Evolutionary conservation across 1,140 invertebrate genomes (phyloP), one percentile per base, ranked within the genome.

Genomic region (Rhagoletis pomonella): DNA sequence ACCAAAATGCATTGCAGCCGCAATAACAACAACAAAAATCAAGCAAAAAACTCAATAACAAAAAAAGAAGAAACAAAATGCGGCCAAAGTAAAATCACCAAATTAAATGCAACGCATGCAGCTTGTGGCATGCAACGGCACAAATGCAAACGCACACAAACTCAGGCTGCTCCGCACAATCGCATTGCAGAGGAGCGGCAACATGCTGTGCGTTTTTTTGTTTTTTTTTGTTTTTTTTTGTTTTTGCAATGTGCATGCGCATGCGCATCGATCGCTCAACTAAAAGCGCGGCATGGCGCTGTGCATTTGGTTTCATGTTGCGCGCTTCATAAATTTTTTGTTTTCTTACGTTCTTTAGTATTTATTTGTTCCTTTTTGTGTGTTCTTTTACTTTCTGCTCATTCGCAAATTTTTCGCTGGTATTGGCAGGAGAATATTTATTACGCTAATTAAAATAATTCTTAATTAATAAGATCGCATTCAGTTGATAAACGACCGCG

Each of bases 401-500:
- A 3, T 50, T 19, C 19, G 73, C 73, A n/a, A 58, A 55, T 58
- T 81, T 81, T 81, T 81, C 47, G 44, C 50, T 14, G n/a, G 0
- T 47, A 19, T 81, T 81, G 73, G 73, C 73, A 81, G 73, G 47
- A 50, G 29, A 88, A 91, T 90, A 92, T 92, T 92, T 92, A 92
- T 92, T 91, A 90, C 90, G 88, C 90, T 92, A 92, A 92, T 92
- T 92, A 92, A 92, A 92, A 92, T 92, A 92, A 92, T 92, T 91
- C 91, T 90, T 92, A 92, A 92, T 92, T 92, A 92, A 92, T 92
- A 92, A 90, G 90, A 92, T 88, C 88, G 55, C 19, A 47, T n/a
- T 29, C 50, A 14, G 55, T 81, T 67, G 87, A 87, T 87, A 87
- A 42, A 42, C 19, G 29, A 50, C 19, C 17, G 85, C 10, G 39